Percentiles rank a stretch among this genome's conserved stretches.
Conservation (phyloP, 2,888 invertebrate genomes). For the Drosophila recens region DNA sequence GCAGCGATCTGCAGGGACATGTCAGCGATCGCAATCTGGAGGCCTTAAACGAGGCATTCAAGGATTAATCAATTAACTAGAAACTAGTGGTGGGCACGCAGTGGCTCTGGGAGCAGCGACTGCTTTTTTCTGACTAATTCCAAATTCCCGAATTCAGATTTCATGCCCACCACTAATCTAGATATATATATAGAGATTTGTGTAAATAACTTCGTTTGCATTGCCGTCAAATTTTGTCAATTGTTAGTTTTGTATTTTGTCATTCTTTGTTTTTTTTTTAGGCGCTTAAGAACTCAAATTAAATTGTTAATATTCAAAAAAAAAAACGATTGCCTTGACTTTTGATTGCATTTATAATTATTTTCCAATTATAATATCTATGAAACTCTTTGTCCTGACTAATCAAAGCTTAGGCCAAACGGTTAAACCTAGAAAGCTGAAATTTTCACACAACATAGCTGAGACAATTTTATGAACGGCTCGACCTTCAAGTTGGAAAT, state of each 20-base stretch:
- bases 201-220: constrained; percentile 25
- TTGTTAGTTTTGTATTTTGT: constrained; percentile 23
- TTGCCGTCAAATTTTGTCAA: constrained; percentile 26
- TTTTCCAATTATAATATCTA: too few relatives aligned
- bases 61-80: constrained; percentile 58
- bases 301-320: constrained; percentile 17
- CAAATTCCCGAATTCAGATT: too few relatives aligned
- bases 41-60: constrained; percentile 87
- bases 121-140: too few relatives aligned
- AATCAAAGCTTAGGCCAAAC: too few relatives aligned
- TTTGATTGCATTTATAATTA: not conserved
- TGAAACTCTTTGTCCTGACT: too few relatives aligned
- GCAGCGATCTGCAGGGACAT: constrained; percentile 88
- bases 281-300: constrained; percentile 18
- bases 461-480: too few relatives aligned
- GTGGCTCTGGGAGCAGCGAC: too few relatives aligned
- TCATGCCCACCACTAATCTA: too few relatives aligned
- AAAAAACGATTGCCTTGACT: not conserved
- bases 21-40: constrained; percentile 88
- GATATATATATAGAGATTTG: not conserved
- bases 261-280: constrained; percentile 6
- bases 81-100: too few relatives aligned
- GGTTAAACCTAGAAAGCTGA: too few relatives aligned
- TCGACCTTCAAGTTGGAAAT: too few relatives aligned
- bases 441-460: too few relatives aligned